Percentiles rank a stretch among this genome's conserved stretches.
These are phyloP conservation scores for Xylocampa areola DNA, from an alignment of 2,888 invertebrate genomes.

Conservation along the genomic window DNA sequence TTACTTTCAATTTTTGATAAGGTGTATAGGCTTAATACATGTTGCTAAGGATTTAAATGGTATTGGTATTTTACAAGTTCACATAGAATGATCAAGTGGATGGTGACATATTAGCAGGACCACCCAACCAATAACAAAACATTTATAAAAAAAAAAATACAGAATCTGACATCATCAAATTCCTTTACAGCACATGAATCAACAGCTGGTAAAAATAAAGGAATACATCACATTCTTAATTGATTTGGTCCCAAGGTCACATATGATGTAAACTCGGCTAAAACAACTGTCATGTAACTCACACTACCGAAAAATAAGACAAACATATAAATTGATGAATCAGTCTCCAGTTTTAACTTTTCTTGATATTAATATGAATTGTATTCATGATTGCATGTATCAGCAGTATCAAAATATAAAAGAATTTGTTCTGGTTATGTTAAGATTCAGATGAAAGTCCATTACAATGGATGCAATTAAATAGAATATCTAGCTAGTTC, in stretches of 20 bases:
- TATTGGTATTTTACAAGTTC: not conserved
- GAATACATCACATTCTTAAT: slow-evolving; percentile 71
- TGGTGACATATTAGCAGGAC: slow-evolving; percentile 36
- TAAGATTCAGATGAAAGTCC: no score
- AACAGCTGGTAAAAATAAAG: slow-evolving; percentile 70
- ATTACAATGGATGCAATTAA: no score
- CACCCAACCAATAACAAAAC: slow-evolving; percentile 54
- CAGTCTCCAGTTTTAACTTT: slow-evolving; percentile 5
- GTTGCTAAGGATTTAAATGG: slow-evolving; percentile 4
- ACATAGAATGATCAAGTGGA: slow-evolving; percentile 15
- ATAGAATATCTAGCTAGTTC: no score
- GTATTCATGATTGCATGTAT: not conserved
- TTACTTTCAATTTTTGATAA: slow-evolving; percentile 45
- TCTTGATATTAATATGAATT: not conserved
- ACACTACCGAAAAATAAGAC: not conserved
- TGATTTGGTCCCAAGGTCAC: slow-evolving; percentile 69
- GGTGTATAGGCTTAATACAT: slow-evolving; percentile 14
- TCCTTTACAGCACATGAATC: slow-evolving; percentile 70
- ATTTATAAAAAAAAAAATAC: slow-evolving; percentile 49
- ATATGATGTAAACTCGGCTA: slow-evolving; percentile 29
- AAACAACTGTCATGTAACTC: slow-evolving; percentile 21
- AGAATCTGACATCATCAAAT: slow-evolving; percentile 74
- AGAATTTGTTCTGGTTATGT: no score
- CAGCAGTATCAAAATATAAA: no score
- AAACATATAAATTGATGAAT: slow-evolving; percentile 5